phyloP scores from a whole-genome alignment of 2,888 invertebrate genomes.

The Scelioninae gen. 1 region DNA sequence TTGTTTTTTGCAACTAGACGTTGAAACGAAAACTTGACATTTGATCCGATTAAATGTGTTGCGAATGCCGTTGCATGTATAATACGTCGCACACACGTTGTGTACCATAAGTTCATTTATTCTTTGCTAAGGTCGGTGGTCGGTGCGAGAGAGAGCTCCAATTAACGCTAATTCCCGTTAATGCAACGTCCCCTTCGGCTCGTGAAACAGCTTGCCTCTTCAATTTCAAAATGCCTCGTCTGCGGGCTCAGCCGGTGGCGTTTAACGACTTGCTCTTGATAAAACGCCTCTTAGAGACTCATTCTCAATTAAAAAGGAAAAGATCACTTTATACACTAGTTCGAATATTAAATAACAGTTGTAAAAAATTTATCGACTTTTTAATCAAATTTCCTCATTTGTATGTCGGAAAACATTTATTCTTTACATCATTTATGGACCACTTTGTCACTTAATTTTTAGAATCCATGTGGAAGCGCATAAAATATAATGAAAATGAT shows the following conservation, averaged over 20 bases:
- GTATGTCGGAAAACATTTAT: slow-evolving; percentile 1
- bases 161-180: slow-evolving; percentile 84
- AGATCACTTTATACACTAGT: slow-evolving; percentile 53
- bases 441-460: slow-evolving; percentile 25
- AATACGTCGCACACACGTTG: slow-evolving; percentile 65
- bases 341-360: slow-evolving; percentile 59
- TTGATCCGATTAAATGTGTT: slow-evolving; percentile 73
- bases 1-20: slow-evolving; percentile 23
- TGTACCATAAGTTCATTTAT: slow-evolving; percentile 69
- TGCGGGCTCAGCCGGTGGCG: slow-evolving; percentile 71
- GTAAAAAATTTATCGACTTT: slow-evolving; percentile 46
- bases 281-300: slow-evolving; percentile 58
- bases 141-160: slow-evolving; percentile 75
- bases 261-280: slow-evolving; percentile 65
- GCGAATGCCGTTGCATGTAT: slow-evolving; percentile 72
- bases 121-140: slow-evolving; percentile 65
- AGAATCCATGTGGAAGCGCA: not conserved
- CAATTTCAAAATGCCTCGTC: slow-evolving; percentile 74
- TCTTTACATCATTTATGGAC: slow-evolving; percentile 12
- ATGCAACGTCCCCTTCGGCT: slow-evolving; percentile 76
- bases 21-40: slow-evolving; percentile 44
- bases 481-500: not conserved
- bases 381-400: slow-evolving; percentile 45
- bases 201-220: slow-evolving; percentile 73
- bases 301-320: slow-evolving; percentile 67